These are phyloP conservation scores for Phaenicophaeus curvirostris DNA, from an alignment of 2,797 vertebrate genomes.

Conservation along the genomic window DNA sequence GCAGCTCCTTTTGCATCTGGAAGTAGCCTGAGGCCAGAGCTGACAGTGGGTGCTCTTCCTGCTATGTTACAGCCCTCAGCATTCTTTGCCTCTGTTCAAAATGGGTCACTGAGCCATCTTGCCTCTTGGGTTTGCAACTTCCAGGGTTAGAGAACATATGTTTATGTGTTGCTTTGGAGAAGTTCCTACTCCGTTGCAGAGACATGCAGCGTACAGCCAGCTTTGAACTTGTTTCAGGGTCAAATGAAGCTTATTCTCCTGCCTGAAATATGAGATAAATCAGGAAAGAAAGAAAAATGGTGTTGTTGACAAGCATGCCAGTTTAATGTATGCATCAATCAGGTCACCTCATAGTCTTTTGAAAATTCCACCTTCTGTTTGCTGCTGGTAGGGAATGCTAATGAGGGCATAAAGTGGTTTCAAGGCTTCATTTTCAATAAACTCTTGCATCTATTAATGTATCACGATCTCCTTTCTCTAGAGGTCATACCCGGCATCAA, in stretches of 20 bases:
- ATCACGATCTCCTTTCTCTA: not conserved
- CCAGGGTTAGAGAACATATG: not conserved
- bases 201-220: not conserved
- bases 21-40: not conserved
- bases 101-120: not conserved
- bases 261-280: not conserved
- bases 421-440: slow-evolving; percentile 3
- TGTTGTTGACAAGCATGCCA: not conserved
- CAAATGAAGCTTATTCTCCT: not conserved
- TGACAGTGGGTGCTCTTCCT: not conserved
- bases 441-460: not conserved
- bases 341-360: not conserved
- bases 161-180: not conserved
- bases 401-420: not conserved
- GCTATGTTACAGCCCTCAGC: rapidly evolving
- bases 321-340: not conserved
- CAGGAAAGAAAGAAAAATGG: not conserved
- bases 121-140: not conserved
- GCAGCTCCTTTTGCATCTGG: not conserved
- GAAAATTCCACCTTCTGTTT: not conserved
- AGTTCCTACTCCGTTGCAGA: not conserved
- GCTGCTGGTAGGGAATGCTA: not conserved
- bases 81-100: rapidly evolving
- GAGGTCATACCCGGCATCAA: not conserved
- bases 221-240: not conserved